Percentiles rank a stretch among this genome's conserved stretches.
Conservation (phyloP, 2,113 vertebrate species). For the Dunckerocampus dactyliophorus region DNA sequence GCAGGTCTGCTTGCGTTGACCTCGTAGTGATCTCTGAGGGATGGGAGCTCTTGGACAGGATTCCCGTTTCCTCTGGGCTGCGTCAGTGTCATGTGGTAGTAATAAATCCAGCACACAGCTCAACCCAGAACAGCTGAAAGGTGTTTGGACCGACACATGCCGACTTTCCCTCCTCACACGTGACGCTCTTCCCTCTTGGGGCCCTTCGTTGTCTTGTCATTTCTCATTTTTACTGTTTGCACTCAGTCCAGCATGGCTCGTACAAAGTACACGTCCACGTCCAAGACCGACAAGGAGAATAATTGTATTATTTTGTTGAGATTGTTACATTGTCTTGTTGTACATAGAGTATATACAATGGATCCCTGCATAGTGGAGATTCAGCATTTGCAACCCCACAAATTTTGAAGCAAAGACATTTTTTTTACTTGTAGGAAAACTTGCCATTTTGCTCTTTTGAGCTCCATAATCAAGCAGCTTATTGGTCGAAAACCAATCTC, state of each 20-base stretch:
- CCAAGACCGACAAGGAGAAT: not conserved
- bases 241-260: slow-evolving; percentile 1
- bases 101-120: slow-evolving; percentile 56
- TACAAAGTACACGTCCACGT: not conserved
- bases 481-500: too few species aligned
- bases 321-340: too few species aligned
- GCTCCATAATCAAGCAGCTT: too few species aligned
- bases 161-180: slow-evolving; percentile 8
- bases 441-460: too few species aligned
- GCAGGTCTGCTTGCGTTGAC: slow-evolving; percentile 35
- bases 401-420: too few species aligned
- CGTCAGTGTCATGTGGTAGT: slow-evolving; percentile 50
- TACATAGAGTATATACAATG: too few species aligned
- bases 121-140: slow-evolving; percentile 52
- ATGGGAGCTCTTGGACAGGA: slow-evolving; percentile 45
- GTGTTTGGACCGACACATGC: slow-evolving; percentile 43
- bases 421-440: too few species aligned
- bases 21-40: slow-evolving; percentile 30
- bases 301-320: too few species aligned
- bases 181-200: slow-evolving; percentile 21
- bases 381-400: too few species aligned
- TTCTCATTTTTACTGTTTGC: slow-evolving; percentile 19
- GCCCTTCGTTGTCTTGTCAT: slow-evolving; percentile 28
- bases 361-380: too few species aligned
- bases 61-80: slow-evolving; percentile 50